Percentiles rank a stretch among this genome's conserved stretches.
Evolutionary conservation across 2,113 vertebrate genomes (phyloP).

Genomic region (Meles meles): DNA sequence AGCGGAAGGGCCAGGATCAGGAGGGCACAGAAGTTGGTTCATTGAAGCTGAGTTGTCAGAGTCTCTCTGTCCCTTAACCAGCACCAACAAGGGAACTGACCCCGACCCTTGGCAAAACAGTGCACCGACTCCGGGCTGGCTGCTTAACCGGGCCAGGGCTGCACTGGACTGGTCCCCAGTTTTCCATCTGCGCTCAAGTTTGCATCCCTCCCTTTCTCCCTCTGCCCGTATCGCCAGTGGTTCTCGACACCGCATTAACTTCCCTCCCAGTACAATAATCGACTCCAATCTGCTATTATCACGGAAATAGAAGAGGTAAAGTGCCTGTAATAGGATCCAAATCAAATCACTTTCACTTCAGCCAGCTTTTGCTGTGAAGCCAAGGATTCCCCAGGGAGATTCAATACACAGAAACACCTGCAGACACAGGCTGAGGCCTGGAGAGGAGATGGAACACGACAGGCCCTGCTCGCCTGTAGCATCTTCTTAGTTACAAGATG

Average conservation of each 20-base stretch:
- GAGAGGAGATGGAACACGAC: slow-evolving; percentile 86
- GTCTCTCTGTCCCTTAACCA: not conserved
- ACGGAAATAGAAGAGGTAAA: slow-evolving; percentile 91
- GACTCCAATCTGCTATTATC: slow-evolving; percentile 91
- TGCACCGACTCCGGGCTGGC: not conserved
- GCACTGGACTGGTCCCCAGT: slow-evolving; percentile 50
- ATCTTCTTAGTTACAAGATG: slow-evolving; percentile 79
- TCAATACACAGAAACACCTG: slow-evolving; percentile 90
- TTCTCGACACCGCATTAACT: slow-evolving; percentile 90
- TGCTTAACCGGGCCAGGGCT: not conserved
- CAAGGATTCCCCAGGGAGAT: slow-evolving; percentile 86
- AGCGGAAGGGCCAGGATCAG: not conserved
- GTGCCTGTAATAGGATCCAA: slow-evolving; percentile 91
- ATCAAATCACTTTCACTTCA: slow-evolving; percentile 93
- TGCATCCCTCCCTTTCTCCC: slow-evolving; percentile 80
- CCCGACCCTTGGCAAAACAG: not conserved
- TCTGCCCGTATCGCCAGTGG: slow-evolving; percentile 83
- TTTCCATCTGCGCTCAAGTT: slow-evolving; percentile 78
- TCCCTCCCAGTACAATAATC: slow-evolving; percentile 89
- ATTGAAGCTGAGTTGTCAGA: slow-evolving; percentile 41
- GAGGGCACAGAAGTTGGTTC: not conserved
- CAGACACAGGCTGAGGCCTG: slow-evolving; percentile 83
- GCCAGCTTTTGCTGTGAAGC: slow-evolving; percentile 86
- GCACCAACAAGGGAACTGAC: slow-evolving; percentile 38
- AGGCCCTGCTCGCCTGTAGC: slow-evolving; percentile 79